Evolutionary conservation across 2,113 vertebrate species (phyloP), one percentile per base, ranked within the genome.

Genomic region (Chamaetylas fuelleborni): DNA sequence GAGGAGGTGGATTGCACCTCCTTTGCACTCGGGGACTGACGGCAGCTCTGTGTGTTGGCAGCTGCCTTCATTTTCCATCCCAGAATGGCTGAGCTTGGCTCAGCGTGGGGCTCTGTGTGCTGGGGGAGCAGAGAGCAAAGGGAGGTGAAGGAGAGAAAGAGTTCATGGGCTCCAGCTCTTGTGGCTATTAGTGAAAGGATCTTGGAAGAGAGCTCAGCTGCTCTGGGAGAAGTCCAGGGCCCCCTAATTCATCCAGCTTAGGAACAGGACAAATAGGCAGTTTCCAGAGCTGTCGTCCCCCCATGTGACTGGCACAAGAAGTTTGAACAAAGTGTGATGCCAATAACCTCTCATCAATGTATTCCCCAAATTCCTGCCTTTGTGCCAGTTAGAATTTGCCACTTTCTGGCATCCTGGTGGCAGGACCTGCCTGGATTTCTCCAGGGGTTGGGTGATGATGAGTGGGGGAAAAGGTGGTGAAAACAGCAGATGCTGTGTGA

Each of bases 1-100:
- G 69, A 90, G 72, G 90, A 95, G 92, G 92, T 92, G 92, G 50
- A 92, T 94, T 88, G 71, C 95, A 93, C 90, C 85, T 95, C 93
- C 76, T 58, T 74, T 88, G 82, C 43, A 14, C 81, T 80, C 34
- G 2, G 56, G 90, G 57, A 19, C 25, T 77, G 82, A 81, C 0
- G 17, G 82, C 85, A 88, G 67, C 82, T 58, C 72, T 14, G 47
- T 3, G 5, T 88, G 81, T 77, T 95, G 93, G 93, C 93, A 97
- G 78, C 84, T 88, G 76, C 83, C 77, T 83, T 73, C 1, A 0
- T 91, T 88, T 91, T 86, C 93, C 64, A 26, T 74, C 85, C 34
- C 3, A 0, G 74, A 33, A 38, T 17, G 81, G 89, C 89, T 72
- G 70, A 93, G 71, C 71, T 64, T 1, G 4, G 92, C 88, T 88